Evolutionary conservation across 2,888 invertebrate species (phyloP).

Genomic region (Monopis laevigella): DNA sequence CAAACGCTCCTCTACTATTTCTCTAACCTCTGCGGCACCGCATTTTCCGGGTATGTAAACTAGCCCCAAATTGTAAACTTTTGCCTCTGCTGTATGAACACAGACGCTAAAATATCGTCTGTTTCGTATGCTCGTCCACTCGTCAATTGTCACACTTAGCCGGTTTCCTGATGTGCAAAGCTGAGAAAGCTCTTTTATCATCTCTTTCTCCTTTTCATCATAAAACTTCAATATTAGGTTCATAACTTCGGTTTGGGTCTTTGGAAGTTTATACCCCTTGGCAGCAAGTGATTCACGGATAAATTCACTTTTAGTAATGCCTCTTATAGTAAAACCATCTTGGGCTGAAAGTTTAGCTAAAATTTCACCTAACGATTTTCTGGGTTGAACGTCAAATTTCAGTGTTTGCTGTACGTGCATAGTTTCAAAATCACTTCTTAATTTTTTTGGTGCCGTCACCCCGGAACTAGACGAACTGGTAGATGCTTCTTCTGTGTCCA

Average conservation of each 20-base stretch:
- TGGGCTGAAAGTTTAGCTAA: slow-evolving; percentile 12
- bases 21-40: slow-evolving; percentile 12
- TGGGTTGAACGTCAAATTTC: neutral
- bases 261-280: slow-evolving; percentile 14
- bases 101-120: too few relatives aligned
- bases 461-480: slow-evolving; percentile 10
- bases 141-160: slow-evolving; percentile 15
- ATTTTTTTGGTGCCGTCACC: slow-evolving; percentile 10
- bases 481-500: too few relatives aligned
- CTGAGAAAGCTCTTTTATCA: slow-evolving; percentile 16
- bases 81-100: too few relatives aligned
- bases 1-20: slow-evolving; percentile 13
- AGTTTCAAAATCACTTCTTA: slow-evolving; percentile 3
- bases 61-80: slow-evolving; percentile 15
- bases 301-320: slow-evolving; percentile 16
- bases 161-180: too few relatives aligned
- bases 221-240: slow-evolving; percentile 17
- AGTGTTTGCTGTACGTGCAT: slow-evolving; percentile 7
- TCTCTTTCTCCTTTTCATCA: slow-evolving; percentile 17
- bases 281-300: slow-evolving; percentile 15
- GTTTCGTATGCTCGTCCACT: too few relatives aligned
- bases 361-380: slow-evolving; percentile 13
- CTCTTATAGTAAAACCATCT: slow-evolving; percentile 13
- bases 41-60: slow-evolving; percentile 13
- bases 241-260: slow-evolving; percentile 12